These are phyloP conservation scores for Paedocypris sp. DNA, from an alignment of 2,113 vertebrate genomes.

Conservation along the genomic window DNA sequence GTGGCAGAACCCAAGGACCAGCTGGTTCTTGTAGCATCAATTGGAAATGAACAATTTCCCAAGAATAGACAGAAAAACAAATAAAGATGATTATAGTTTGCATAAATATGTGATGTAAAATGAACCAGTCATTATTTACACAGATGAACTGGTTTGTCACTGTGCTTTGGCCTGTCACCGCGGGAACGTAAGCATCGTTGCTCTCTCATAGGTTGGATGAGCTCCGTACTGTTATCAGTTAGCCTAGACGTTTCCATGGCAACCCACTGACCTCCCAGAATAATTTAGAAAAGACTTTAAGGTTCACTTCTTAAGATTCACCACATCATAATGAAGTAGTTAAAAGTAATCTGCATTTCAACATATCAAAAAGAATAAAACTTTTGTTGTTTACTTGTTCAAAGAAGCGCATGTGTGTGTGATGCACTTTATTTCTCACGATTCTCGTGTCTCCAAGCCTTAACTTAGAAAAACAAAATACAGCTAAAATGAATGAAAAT, in stretches of 20 bases:
- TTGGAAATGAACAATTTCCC: constrained; percentile 1
- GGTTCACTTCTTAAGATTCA: neutral
- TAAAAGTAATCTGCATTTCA: neutral
- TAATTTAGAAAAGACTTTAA: neutral
- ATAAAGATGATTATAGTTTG: neutral
- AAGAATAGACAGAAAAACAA: neutral
- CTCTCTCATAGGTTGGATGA: neutral
- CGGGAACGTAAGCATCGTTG: neutral
- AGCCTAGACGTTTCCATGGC: constrained; percentile 11
- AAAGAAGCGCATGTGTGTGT: too few relatives aligned
- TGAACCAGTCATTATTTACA: neutral
- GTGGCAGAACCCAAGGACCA: neutral
- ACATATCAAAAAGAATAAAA: too few relatives aligned
- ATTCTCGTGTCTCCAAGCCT: too few relatives aligned
- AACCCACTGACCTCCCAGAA: neutral
- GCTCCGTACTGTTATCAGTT: neutral
- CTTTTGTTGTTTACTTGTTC: too few relatives aligned
- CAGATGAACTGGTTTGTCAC: constrained; percentile 21
- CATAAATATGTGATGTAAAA: neutral
- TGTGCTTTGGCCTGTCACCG: neutral
- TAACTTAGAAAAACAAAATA: too few relatives aligned
- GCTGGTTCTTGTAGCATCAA: neutral
- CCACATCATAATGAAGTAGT: constrained; percentile 4
- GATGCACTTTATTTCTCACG: too few relatives aligned
- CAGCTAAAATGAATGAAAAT: too few relatives aligned